Conservation (phyloP, 2,797 vertebrate genomes). For the Propithecus deckenii region DNA sequence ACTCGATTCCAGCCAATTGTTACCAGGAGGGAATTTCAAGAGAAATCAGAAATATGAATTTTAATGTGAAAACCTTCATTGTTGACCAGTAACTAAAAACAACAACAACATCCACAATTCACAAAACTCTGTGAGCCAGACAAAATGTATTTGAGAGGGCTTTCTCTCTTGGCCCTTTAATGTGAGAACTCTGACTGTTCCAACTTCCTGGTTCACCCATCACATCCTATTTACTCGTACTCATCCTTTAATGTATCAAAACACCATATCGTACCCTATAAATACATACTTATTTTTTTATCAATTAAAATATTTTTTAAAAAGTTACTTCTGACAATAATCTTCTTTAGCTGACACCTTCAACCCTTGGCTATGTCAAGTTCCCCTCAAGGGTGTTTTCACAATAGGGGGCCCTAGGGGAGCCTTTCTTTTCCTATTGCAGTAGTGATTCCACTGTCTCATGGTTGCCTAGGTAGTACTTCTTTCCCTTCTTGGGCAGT, state of each 20-base stretch:
- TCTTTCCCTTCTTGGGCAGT: background rate
- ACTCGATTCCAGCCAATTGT: background rate
- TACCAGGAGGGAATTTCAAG: background rate
- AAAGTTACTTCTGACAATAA: background rate
- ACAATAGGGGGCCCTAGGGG: background rate
- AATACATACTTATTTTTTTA: background rate
- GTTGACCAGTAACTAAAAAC: background rate
- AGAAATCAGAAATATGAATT: slow-evolving; percentile 12
- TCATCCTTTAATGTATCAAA: background rate
- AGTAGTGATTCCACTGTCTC: background rate
- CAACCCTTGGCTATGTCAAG: background rate
- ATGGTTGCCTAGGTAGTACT: background rate
- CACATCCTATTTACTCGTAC: background rate
- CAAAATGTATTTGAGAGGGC: background rate
- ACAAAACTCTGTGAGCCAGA: background rate
- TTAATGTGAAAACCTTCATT: background rate
- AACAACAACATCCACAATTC: background rate
- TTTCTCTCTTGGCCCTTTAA: background rate
- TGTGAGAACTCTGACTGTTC: background rate
- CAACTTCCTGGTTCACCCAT: background rate
- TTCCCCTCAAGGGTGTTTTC: background rate
- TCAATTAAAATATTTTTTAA: background rate
- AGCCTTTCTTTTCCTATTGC: background rate
- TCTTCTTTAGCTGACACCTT: background rate
- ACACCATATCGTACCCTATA: background rate